These are phyloP conservation scores for Plectropomus leopardus DNA, from an alignment of 2,113 vertebrate genomes.

Conservation along the genomic window DNA sequence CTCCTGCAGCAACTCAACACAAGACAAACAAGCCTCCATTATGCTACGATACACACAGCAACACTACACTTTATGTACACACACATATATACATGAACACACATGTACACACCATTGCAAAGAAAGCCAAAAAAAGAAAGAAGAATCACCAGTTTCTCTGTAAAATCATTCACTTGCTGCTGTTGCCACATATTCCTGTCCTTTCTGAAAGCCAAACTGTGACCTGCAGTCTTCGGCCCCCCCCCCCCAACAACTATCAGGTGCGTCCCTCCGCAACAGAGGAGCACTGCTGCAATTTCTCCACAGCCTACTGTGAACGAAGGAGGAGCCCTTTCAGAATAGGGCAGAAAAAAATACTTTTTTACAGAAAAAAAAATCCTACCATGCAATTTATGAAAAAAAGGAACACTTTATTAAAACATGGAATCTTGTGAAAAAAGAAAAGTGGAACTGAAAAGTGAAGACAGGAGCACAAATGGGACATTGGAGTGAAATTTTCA, in stretches of 20 bases:
- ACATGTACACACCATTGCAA: slow-evolving; percentile 30
- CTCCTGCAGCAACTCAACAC: slow-evolving; percentile 14
- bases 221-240: slow-evolving; percentile 51
- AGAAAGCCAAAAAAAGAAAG: slow-evolving; percentile 60
- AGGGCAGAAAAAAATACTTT: slow-evolving; percentile 62
- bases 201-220: slow-evolving; percentile 64
- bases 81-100: slow-evolving; percentile 3
- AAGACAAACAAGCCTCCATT: slow-evolving; percentile 7
- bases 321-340: slow-evolving; percentile 55
- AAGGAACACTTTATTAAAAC: slow-evolving; percentile 21
- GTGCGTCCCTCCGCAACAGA: slow-evolving; percentile 44
- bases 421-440: slow-evolving; percentile 18
- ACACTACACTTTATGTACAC: slow-evolving; percentile 53
- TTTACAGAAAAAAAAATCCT: slow-evolving; percentile 14
- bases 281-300: slow-evolving; percentile 73
- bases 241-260: slow-evolving; percentile 24
- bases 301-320: slow-evolving; percentile 75
- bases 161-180: slow-evolving; percentile 71
- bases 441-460: slow-evolving; percentile 34
- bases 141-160: slow-evolving; percentile 50
- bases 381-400: slow-evolving; percentile 1
- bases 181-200: slow-evolving; percentile 63
- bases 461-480: slow-evolving; percentile 36
- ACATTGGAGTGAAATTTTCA: slow-evolving; percentile 24
- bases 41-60: slow-evolving; percentile 19